Percentiles rank a stretch among this genome's conserved stretches.
These are phyloP conservation scores for Acronicta aceris DNA, from an alignment of 2,888 invertebrate genomes.

Conservation along the genomic window DNA sequence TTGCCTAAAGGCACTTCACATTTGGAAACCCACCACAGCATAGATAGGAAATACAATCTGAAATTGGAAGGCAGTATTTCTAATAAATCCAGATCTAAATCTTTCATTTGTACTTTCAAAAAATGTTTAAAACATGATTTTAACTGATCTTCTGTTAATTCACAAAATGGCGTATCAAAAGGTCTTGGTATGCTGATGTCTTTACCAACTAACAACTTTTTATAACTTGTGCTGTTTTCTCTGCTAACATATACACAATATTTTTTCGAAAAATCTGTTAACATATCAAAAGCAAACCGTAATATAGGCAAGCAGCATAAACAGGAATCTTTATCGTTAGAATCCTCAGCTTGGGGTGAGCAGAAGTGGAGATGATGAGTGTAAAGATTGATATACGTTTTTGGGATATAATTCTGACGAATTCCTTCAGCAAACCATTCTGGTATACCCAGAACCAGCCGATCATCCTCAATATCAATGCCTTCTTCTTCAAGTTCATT, in stretches of 20 bases:
- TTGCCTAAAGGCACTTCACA: conserved; percentile 80
- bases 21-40: conserved; percentile 90
- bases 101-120: conserved; percentile 78
- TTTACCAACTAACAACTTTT: conserved; percentile 67
- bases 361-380: conserved; percentile 91
- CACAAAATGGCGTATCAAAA: conserved; percentile 64
- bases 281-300: conserved; percentile 87
- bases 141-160: conserved; percentile 69
- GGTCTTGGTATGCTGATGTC: conserved; percentile 67
- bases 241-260: conserved; percentile 77
- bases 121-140: conserved; percentile 83
- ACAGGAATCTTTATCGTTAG: conserved; percentile 89
- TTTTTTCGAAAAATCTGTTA: conserved; percentile 79
- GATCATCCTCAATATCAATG: conserved; percentile 47
- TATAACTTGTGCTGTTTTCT: conserved; percentile 72
- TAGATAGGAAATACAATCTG: conserved; percentile 88
- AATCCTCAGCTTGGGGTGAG: conserved; percentile 93
- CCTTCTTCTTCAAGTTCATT: conserved; percentile 48
- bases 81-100: conserved; percentile 73
- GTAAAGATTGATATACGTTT: conserved; percentile 91
- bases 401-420: conserved; percentile 90
- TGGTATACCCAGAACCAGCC: conserved; percentile 78
- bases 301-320: conserved; percentile 90
- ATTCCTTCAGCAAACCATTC: conserved; percentile 91
- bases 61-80: conserved; percentile 87